A percentile compares a stretch with the other conserved stretches of the same genome.
Evolutionary conservation across 1,140 invertebrate genomes (phyloP).

Genomic region (Wiebesia pumilae): DNA sequence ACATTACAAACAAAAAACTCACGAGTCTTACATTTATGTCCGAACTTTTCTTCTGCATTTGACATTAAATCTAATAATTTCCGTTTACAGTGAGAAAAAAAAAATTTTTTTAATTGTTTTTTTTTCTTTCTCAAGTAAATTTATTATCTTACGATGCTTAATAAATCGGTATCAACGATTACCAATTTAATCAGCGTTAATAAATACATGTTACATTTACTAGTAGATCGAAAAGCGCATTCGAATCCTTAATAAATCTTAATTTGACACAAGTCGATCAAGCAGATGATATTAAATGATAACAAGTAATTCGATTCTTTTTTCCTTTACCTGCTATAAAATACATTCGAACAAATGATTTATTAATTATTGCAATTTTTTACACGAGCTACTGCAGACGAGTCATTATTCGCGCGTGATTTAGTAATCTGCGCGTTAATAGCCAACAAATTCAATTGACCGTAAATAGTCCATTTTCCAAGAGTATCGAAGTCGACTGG

Average conservation of each 20-base stretch:
- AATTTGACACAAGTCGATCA: conserved; percentile 1
- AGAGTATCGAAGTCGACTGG: not conserved
- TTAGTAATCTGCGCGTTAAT: conserved; percentile 10
- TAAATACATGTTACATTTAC: not conserved
- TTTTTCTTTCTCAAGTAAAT: not conserved
- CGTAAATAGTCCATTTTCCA: conserved; percentile 15
- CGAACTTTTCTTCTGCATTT: not conserved
- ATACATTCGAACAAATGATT: not conserved
- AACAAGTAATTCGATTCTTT: not conserved
- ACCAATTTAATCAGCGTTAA: not conserved
- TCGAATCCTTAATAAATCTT: not conserved
- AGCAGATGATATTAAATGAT: conserved; percentile 13
- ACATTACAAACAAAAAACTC: not conserved
- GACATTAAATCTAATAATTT: not conserved
- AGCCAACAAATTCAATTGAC: conserved; percentile 5
- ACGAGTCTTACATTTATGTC: not conserved
- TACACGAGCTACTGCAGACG: not conserved
- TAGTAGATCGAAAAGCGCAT: not conserved
- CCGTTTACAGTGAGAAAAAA: not conserved
- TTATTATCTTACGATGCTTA: not conserved
- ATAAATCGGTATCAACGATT: not conserved
- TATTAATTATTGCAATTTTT: not conserved
- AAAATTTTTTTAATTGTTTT: not conserved
- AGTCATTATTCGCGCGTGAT: not conserved
- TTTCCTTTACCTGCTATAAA: not conserved